A percentile compares a stretch with the other conserved stretches of the same genome.
Evolutionary conservation across 2,797 vertebrate species (phyloP).

Genomic region (Fratercula arctica): DNA sequence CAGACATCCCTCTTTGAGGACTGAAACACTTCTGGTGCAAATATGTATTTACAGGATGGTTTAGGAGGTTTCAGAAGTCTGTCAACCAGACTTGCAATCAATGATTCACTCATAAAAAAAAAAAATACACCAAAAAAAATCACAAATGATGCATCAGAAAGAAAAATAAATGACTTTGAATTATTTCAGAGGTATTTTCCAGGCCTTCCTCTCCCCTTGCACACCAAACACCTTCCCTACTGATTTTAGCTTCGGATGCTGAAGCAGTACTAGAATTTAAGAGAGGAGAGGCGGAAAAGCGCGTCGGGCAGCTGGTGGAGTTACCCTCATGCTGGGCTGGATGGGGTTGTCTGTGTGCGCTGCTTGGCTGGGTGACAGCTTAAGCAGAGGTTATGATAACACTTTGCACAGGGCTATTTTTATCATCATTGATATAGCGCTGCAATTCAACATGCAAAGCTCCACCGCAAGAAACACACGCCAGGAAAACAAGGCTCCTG

Average conservation of each 20-base stretch:
- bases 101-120: neutral
- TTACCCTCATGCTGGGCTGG: neutral
- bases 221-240: neutral
- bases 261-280: neutral
- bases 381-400: constrained; percentile 33
- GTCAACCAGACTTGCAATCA: neutral
- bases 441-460: constrained; percentile 3
- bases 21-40: neutral
- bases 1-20: neutral
- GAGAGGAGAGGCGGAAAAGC: neutral
- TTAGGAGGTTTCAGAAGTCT: neutral
- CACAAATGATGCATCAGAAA: neutral
- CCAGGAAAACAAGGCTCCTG: neutral
- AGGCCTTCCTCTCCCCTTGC: neutral
- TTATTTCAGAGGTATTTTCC: neutral
- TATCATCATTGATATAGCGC: neutral
- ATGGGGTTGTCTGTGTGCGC: neutral
- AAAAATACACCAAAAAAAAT: neutral
- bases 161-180: neutral
- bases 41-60: neutral
- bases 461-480: neutral
- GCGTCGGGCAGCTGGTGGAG: neutral
- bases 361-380: constrained; percentile 37
- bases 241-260: neutral
- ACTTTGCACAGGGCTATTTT: constrained; percentile 38